Evolutionary conservation across 2,888 invertebrate species (phyloP), one percentile per base, ranked within the genome.

Genomic region (Nesidiocoris tenuis): DNA sequence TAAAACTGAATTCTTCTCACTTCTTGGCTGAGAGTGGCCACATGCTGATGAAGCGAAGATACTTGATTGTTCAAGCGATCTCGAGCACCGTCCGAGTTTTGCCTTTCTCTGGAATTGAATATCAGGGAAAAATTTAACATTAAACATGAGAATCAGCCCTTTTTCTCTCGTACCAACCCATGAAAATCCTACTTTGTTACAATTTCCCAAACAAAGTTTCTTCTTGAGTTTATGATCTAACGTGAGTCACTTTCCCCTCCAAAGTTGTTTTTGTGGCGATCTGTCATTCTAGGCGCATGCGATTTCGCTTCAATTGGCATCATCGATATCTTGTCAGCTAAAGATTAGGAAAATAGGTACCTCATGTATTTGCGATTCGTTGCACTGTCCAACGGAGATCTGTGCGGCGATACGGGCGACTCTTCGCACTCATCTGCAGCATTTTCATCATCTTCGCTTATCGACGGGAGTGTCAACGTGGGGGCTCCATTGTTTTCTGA

Each of bases 381-480:
- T 74, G 83, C 75, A 21, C 79, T 76, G 25, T 81, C 80, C 68
- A 88, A 83, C 0, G 90, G 89, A 21, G 89, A 87, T 82, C 83
- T 85, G 81, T 87, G 90, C 74, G 87, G 90, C 23, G 88, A 90
- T n/a, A 85, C 80, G 0, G 89, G 86, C 2, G 89, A 88, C 9
- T 87, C 86, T 81, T 87, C 86, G 25, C 90, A 89, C 76, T 94
- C 94, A 54, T 92, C 91, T 23, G 90, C 90, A 22, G 86, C 84
- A 81, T 94, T 94, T 83, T 95, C 96, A 82, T 96, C 96, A 80
- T 96, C 96, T 84, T 97, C 96, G 77, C 95, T 95, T 82, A 97
- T 97, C 55, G 96, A 96, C 1, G 96, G 96, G 61, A 95, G 84
- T 0, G 94, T 93, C 79, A 95, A 85, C 1, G 94, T 91, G 0